These are phyloP conservation scores for Alectura lathami DNA, from an alignment of 2,113 vertebrate genomes.

Conservation along the genomic window DNA sequence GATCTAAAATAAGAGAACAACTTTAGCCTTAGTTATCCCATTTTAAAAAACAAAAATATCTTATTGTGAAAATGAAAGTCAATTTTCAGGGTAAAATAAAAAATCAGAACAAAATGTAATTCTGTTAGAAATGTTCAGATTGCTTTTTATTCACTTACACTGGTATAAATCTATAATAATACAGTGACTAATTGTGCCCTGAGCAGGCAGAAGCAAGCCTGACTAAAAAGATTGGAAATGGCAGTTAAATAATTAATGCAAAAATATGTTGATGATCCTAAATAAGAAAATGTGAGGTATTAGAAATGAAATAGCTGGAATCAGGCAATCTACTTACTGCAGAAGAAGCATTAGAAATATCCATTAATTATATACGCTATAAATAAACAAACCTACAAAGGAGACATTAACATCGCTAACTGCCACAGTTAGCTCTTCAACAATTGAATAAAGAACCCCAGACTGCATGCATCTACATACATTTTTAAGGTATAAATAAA, in stretches of 20 bases:
- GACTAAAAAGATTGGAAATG: conserved; percentile 13
- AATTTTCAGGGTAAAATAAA: neutral
- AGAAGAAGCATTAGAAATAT: neutral
- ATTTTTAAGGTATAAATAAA: neutral
- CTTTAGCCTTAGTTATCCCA: neutral
- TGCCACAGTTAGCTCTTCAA: neutral
- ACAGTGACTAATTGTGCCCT: conserved; percentile 25
- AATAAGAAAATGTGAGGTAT: conserved; percentile 13
- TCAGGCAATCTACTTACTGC: neutral
- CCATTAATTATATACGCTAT: neutral
- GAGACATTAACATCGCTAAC: neutral
- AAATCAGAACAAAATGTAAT: conserved; percentile 1
- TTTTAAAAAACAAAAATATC: neutral
- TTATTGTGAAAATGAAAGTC: neutral
- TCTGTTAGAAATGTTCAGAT: neutral
- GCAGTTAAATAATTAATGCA: conserved; percentile 44
- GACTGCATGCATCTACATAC: neutral
- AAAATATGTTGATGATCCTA: conserved; percentile 28
- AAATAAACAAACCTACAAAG: neutral
- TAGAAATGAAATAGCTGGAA: neutral
- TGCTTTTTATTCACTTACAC: conserved; percentile 18
- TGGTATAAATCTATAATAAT: conserved; percentile 17
- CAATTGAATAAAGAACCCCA: neutral
- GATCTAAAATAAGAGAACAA: neutral
- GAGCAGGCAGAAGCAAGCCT: conserved; percentile 17